phyloP scores from a whole-genome alignment of 1,140 invertebrate species.

The Cyrtorhinus lividipennis region DNA sequence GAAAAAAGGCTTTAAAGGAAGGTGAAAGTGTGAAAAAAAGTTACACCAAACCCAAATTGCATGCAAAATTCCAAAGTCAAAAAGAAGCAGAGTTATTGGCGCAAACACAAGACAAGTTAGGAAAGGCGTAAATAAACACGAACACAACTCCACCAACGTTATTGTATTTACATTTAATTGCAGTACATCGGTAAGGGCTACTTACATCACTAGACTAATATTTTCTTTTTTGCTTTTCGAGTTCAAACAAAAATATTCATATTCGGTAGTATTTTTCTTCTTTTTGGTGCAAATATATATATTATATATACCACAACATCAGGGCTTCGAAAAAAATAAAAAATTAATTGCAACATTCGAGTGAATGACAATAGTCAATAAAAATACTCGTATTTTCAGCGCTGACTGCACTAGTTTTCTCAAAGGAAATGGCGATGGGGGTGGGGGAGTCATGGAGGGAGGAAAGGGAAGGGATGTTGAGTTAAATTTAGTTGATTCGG shows the following conservation, averaged over 20 bases:
- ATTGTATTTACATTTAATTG: slow-evolving; percentile 6
- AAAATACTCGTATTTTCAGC: too few species aligned
- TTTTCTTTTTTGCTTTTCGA: background rate
- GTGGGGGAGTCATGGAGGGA: too few species aligned
- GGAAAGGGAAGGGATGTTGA: too few species aligned
- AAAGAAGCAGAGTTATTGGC: background rate
- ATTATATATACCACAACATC: too few species aligned
- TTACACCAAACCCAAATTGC: background rate
- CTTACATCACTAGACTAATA: background rate
- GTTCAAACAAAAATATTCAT: slow-evolving; percentile 4
- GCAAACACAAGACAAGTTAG: background rate
- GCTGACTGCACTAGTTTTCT: too few species aligned
- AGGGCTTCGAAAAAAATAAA: too few species aligned
- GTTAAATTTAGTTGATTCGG: too few species aligned
- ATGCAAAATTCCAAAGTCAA: background rate
- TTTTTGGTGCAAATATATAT: background rate
- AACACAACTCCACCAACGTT: background rate
- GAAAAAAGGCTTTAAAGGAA: too few species aligned
- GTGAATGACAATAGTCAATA: too few species aligned
- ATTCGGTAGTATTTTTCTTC: background rate
- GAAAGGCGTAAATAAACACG: too few species aligned
- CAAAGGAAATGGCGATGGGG: too few species aligned
- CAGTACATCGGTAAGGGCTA: background rate
- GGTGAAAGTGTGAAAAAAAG: background rate
- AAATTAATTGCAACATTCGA: too few species aligned